Percentiles rank a stretch among this genome's conserved stretches.
phyloP scores from a whole-genome alignment of 1,140 invertebrate species.

The Scaptomyza graminum region DNA sequence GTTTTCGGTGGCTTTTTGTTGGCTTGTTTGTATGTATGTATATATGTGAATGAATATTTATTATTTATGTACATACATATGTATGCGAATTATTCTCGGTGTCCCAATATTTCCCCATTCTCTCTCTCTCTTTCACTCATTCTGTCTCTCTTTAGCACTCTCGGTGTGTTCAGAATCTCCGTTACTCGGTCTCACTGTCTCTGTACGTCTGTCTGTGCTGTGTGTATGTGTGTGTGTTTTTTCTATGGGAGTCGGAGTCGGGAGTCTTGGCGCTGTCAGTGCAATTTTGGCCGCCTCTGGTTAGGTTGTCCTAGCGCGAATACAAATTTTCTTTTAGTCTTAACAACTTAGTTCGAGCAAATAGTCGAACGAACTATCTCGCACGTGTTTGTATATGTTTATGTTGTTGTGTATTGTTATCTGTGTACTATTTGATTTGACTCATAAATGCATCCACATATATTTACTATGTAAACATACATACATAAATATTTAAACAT shows the following conservation, averaged over 20 bases:
- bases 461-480: too few relatives aligned
- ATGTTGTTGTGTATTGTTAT: conserved; percentile 9
- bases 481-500: neutral
- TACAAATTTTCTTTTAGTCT: conserved; percentile 24
- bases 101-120: conserved; percentile 48
- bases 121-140: conserved; percentile 25
- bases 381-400: conserved; percentile 30
- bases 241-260: conserved; percentile 35
- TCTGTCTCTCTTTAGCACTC: conserved; percentile 25
- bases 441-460: conserved; percentile 12
- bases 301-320: conserved; percentile 51
- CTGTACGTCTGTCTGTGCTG: too few relatives aligned
- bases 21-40: neutral
- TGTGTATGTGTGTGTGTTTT: conserved; percentile 9
- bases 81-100: conserved; percentile 38
- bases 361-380: neutral
- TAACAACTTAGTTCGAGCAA: conserved; percentile 14
- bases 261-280: conserved; percentile 56
- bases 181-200: conserved; percentile 20
- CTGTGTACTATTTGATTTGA: conserved; percentile 14
- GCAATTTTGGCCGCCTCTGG: conserved; percentile 73
- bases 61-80: conserved; percentile 38
- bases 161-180: conserved; percentile 13
- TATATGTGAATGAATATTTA: conserved; percentile 20
- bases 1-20: conserved; percentile 40